Evolutionary conservation across 2,113 vertebrate genomes (phyloP).

Genomic region (Condylura cristata): DNA sequence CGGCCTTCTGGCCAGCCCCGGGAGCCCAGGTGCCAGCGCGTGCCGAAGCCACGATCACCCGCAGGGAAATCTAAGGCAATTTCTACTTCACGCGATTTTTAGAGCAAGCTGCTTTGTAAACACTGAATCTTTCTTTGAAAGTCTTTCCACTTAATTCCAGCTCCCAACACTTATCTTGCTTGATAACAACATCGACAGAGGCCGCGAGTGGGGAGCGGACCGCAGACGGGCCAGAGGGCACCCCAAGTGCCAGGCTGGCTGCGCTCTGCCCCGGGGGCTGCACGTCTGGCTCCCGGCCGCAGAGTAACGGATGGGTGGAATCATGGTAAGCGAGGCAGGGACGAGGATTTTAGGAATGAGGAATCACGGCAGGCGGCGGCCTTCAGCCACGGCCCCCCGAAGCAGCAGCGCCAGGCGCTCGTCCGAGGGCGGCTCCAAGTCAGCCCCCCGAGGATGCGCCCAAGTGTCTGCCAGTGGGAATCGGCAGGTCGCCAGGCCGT

Average conservation of each 20-base stretch:
- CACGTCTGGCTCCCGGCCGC: slow-evolving; percentile 72
- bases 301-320: slow-evolving; percentile 79
- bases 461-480: slow-evolving; percentile 80
- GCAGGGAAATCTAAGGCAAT: slow-evolving; percentile 4
- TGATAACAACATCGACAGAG: slow-evolving; percentile 66
- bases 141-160: slow-evolving; percentile 65
- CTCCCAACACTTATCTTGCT: slow-evolving; percentile 64
- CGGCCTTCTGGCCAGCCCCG: too few relatives aligned
- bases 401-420: too few relatives aligned
- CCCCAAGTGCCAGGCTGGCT: not conserved
- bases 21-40: not conserved
- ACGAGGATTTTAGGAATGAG: slow-evolving; percentile 46
- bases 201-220: slow-evolving; percentile 64
- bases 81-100: slow-evolving; percentile 40
- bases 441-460: slow-evolving; percentile 67
- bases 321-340: slow-evolving; percentile 62
- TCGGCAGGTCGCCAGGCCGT: too few relatives aligned
- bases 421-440: slow-evolving; percentile 78
- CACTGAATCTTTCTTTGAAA: slow-evolving; percentile 54
- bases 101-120: slow-evolving; percentile 57
- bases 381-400: not conserved
- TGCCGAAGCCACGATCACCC: not conserved
- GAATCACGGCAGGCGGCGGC: slow-evolving; percentile 79
- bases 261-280: not conserved
- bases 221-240: slow-evolving; percentile 39